Conservation (phyloP, 1,140 invertebrate species). For the Drosophila nigrodunni region DNA sequence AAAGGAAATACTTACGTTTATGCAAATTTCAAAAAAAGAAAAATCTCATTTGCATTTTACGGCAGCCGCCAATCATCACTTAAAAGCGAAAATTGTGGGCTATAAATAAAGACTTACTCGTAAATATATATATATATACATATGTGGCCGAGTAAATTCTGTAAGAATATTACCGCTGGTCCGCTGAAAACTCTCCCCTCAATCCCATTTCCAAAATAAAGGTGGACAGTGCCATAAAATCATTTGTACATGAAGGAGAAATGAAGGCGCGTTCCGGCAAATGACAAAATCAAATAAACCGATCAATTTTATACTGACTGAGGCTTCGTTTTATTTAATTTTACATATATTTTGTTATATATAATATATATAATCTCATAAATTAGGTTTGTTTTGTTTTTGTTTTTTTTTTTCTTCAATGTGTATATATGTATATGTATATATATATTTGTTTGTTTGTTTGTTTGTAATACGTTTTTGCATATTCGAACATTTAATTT, state of each 20-base stretch:
- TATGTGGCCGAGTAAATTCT: slow-evolving; percentile 16
- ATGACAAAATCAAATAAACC: slow-evolving; percentile 55
- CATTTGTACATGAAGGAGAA: slow-evolving; percentile 28
- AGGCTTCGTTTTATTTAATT: slow-evolving; percentile 84
- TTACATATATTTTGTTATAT: slow-evolving; percentile 75
- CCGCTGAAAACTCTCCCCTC: not conserved
- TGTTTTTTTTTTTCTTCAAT: slow-evolving; percentile 69
- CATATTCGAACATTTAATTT: slow-evolving; percentile 56
- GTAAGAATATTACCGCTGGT: slow-evolving; percentile 2
- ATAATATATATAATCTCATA: slow-evolving; percentile 60
- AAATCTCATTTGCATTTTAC: slow-evolving; percentile 15
- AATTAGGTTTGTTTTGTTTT: slow-evolving; percentile 38
- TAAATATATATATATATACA: not conserved
- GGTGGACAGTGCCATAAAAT: slow-evolving; percentile 24
- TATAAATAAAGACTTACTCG: slow-evolving; percentile 32
- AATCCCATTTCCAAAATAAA: not conserved
- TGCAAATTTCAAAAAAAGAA: slow-evolving; percentile 6
- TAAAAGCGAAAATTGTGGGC: slow-evolving; percentile 37
- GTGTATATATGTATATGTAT: slow-evolving; percentile 61
- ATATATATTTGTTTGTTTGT: slow-evolving; percentile 44
- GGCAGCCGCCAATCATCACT: slow-evolving; percentile 24
- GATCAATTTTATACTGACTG: slow-evolving; percentile 81
- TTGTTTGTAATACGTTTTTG: slow-evolving; percentile 69
- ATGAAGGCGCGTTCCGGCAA: slow-evolving; percentile 24
- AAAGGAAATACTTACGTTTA: slow-evolving; percentile 31